These are phyloP conservation scores for Astur gentilis DNA, from an alignment of 2,113 vertebrate genomes.

Conservation along the genomic window DNA sequence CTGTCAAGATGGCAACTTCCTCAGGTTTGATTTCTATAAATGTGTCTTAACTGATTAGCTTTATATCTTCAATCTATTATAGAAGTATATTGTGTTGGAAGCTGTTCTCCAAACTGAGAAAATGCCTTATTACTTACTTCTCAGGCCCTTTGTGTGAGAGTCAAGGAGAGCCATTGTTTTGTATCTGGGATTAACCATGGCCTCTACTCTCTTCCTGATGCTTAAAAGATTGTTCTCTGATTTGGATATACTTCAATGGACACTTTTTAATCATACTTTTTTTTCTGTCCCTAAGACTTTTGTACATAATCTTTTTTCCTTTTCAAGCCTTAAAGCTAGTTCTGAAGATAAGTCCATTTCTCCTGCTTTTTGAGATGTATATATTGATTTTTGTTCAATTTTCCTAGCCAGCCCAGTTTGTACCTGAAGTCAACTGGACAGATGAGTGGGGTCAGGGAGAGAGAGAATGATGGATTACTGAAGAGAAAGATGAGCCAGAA, in stretches of 20 bases:
- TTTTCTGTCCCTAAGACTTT: not conserved
- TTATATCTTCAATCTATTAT: not conserved
- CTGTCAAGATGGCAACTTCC: not conserved
- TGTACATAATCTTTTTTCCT: not conserved
- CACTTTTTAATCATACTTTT: not conserved
- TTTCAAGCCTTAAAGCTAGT: not conserved
- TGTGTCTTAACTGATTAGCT: not conserved
- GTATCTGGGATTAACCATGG: not conserved
- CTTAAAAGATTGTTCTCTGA: not conserved
- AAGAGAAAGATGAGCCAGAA: not conserved
- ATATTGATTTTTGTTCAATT: not conserved
- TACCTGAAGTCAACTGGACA: not conserved
- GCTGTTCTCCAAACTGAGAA: not conserved
- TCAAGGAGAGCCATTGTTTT: not conserved
- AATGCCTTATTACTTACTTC: not conserved
- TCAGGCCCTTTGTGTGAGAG: not conserved
- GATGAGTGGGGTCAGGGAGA: not conserved
- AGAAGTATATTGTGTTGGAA: conserved; percentile 18
- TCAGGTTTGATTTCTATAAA: not conserved
- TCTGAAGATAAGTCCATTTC: not conserved
- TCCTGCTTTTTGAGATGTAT: not conserved
- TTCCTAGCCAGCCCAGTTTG: not conserved
- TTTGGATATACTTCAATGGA: not conserved
- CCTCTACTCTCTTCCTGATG: not conserved
- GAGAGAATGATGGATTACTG: not conserved